Evolutionary conservation across 2,113 vertebrate species (phyloP).

Genomic region (Cygnus atratus): DNA sequence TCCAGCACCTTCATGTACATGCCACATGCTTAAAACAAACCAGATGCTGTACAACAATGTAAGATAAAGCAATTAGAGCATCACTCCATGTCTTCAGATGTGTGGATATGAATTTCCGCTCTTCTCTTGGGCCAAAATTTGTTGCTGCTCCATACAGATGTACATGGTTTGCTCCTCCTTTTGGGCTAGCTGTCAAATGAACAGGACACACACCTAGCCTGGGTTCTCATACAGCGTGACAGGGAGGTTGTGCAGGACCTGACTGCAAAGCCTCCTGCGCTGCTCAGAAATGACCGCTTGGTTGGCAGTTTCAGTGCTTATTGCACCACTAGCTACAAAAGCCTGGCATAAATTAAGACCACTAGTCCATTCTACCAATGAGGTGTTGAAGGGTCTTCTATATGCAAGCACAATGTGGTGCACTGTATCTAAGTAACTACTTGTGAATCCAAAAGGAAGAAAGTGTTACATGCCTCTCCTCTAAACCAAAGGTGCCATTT

Average conservation of each 20-base stretch:
- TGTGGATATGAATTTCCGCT: neutral
- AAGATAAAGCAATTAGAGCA: neutral
- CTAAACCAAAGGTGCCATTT: neutral
- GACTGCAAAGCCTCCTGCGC: neutral
- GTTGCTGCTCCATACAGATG: neutral
- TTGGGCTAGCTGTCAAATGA: neutral
- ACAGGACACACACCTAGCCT: fast-evolving
- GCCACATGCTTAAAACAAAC: neutral
- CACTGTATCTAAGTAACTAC: neutral
- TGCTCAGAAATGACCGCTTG: neutral
- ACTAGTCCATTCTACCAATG: neutral
- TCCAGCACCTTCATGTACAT: neutral
- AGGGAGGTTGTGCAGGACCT: neutral
- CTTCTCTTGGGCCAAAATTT: neutral
- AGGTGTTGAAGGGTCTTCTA: neutral
- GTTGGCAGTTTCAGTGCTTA: neutral
- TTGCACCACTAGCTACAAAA: neutral
- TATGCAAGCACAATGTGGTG: neutral
- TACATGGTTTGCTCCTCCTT: neutral
- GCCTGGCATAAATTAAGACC: neutral
- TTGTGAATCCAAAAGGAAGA: neutral
- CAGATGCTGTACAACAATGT: neutral
- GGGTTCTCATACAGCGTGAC: fast-evolving
- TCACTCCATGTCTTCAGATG: neutral
- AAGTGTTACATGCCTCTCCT: neutral